Percentiles rank a stretch among this genome's conserved stretches.
Evolutionary conservation across 2,797 vertebrate species (phyloP).

Genomic region (Anguilla obscura): DNA sequence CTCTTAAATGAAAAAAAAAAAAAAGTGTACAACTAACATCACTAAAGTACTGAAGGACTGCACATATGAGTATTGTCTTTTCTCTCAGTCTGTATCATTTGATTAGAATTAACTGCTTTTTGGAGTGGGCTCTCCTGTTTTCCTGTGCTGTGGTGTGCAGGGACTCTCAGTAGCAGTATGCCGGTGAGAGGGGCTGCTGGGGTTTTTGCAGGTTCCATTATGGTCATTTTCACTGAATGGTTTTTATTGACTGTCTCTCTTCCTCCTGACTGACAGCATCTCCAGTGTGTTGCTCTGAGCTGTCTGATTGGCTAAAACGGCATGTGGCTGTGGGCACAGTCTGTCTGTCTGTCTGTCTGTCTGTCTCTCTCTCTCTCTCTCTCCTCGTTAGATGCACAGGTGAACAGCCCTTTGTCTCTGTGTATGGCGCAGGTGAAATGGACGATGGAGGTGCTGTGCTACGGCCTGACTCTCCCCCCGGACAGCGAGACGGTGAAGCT

Average conservation of each 20-base stretch:
- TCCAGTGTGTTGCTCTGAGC: neutral
- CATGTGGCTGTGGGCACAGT: neutral
- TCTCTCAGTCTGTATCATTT: neutral
- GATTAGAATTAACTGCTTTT: neutral
- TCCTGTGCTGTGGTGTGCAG: neutral
- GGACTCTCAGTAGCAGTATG: neutral
- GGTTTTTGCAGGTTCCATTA: neutral
- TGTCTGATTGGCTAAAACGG: neutral
- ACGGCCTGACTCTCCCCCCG: slow-evolving; percentile 85
- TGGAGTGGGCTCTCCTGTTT: neutral
- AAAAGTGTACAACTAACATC: no score
- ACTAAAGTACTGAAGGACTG: neutral
- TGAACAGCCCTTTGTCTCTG: neutral
- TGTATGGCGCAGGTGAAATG: slow-evolving; percentile 82
- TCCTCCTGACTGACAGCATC: neutral
- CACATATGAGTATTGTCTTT: neutral
- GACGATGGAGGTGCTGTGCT: slow-evolving; percentile 95
- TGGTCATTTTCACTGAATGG: neutral
- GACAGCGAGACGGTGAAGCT: slow-evolving; percentile 89
- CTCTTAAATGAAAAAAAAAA: neutral
- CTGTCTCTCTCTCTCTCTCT: neutral
- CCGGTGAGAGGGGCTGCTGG: neutral
- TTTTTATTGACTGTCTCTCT: neutral
- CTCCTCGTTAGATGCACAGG: neutral
- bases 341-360: no score